phyloP scores from a whole-genome alignment of 2,888 invertebrate species.

The Pardosa pseudoannulata region DNA sequence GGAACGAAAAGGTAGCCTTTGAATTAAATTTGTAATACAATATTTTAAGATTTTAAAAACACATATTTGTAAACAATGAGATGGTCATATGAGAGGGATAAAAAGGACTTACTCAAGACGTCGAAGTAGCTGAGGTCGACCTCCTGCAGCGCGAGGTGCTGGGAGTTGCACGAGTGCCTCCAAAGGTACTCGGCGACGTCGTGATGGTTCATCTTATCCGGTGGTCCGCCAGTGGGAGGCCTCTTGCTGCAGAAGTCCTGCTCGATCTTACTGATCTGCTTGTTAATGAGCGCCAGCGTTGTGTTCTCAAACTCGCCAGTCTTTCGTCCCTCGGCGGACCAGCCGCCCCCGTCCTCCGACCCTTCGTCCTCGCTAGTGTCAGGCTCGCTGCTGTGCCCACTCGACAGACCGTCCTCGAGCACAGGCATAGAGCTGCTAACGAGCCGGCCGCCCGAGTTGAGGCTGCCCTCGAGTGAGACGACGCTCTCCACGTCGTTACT shows the following conservation, averaged over 20 bases:
- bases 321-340: constrained; percentile 57
- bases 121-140: constrained; percentile 73
- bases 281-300: constrained; percentile 80
- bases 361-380: constrained; percentile 79
- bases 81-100: no score
- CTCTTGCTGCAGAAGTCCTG: constrained; percentile 82
- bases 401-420: constrained; percentile 94
- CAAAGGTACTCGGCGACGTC: constrained; percentile 63
- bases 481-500: constrained; percentile 92
- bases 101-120: constrained; percentile 65
- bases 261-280: constrained; percentile 86
- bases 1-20: no score
- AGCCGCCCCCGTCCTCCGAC: constrained; percentile 46
- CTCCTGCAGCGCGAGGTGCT: constrained; percentile 71
- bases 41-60: no score
- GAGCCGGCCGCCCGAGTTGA: constrained; percentile 78
- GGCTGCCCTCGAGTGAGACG: constrained; percentile 81
- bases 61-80: no score
- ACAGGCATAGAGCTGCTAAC: constrained; percentile 86
- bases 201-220: constrained; percentile 44
- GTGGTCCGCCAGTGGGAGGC: constrained; percentile 34
- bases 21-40: no score
- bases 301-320: constrained; percentile 57
- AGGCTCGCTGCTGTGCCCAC: constrained; percentile 93
- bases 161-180: constrained; percentile 67